Percentiles rank a stretch among this genome's conserved stretches.
phyloP scores from a whole-genome alignment of 2,888 invertebrate species.

The Cheilosia vulpina region DNA sequence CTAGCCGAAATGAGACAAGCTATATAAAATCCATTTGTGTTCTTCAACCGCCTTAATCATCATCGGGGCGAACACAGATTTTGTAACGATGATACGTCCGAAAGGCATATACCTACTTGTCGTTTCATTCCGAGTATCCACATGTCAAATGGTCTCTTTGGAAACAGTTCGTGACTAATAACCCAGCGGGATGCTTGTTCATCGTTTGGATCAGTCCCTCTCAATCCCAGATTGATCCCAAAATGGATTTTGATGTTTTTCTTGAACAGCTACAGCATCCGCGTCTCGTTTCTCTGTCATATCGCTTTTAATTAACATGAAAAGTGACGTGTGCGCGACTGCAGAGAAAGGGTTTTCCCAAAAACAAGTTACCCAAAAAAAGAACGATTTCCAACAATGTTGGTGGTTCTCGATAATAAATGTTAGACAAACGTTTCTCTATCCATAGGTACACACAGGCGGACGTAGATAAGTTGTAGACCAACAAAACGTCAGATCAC shows the following conservation, averaged over 20 bases:
- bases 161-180: slow-evolving; percentile 82
- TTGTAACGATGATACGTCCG: slow-evolving; percentile 25
- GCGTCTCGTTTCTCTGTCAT: slow-evolving; percentile 34
- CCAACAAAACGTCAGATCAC: slow-evolving; percentile 28
- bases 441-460: not conserved
- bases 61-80: slow-evolving; percentile 20
- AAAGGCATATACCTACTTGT: slow-evolving; percentile 13
- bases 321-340: slow-evolving; percentile 63
- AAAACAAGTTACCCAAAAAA: slow-evolving; percentile 18
- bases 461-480: not conserved
- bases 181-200: slow-evolving; percentile 78
- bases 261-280: not conserved
- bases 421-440: slow-evolving; percentile 35
- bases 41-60: slow-evolving; percentile 13
- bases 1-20: not conserved
- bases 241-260: slow-evolving; percentile 77
- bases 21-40: not conserved
- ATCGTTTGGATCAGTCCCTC: slow-evolving; percentile 67
- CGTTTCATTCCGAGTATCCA: not conserved
- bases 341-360: slow-evolving; percentile 25
- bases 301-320: slow-evolving; percentile 73
- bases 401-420: slow-evolving; percentile 61
- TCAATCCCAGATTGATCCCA: slow-evolving; percentile 60
- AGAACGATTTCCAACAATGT: slow-evolving; percentile 23
- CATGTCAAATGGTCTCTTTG: slow-evolving; percentile 25